phyloP scores from a whole-genome alignment of 2,888 invertebrate species.

The Hesperia comma region DNA sequence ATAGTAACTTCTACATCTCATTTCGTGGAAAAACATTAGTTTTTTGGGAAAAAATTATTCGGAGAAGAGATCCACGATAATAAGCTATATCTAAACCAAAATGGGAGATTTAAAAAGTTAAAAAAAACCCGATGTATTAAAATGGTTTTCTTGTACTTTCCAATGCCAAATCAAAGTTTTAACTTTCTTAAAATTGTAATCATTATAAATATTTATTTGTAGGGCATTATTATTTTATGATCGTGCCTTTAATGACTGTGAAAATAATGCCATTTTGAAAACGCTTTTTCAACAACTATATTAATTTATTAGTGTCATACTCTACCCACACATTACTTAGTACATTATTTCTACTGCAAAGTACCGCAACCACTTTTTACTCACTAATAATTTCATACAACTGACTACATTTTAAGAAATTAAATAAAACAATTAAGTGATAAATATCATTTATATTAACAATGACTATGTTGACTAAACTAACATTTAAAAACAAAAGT shows the following conservation, averaged over 20 bases:
- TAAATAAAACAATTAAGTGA: conserved; percentile 10
- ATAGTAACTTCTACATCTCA: too few species aligned
- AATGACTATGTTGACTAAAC: conserved; percentile 11
- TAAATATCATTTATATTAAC: conserved; percentile 25
- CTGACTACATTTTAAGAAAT: conserved; percentile 2
- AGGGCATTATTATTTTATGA: background rate
- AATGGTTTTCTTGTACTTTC: too few species aligned
- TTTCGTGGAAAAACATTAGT: too few species aligned
- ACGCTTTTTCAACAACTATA: conserved; percentile 8
- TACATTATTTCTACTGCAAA: conserved; percentile 25
- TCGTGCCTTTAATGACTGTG: background rate
- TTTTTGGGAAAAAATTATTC: too few species aligned
- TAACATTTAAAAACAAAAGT: conserved; percentile 7
- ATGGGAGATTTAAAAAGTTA: too few species aligned
- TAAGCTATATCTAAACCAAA: too few species aligned
- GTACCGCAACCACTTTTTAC: conserved; percentile 10
- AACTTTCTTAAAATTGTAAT: too few species aligned
- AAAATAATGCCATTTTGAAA: background rate
- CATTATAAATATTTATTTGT: too few species aligned
- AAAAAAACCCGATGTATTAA: too few species aligned
- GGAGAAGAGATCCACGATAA: too few species aligned
- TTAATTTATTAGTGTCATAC: conserved; percentile 12
- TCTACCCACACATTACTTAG: conserved; percentile 37
- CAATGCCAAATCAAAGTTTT: too few species aligned
- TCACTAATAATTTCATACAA: background rate